Percentiles rank a stretch among this genome's conserved stretches.
phyloP scores from a whole-genome alignment of 2,888 invertebrate species.

The Itoplectis maculator region DNA sequence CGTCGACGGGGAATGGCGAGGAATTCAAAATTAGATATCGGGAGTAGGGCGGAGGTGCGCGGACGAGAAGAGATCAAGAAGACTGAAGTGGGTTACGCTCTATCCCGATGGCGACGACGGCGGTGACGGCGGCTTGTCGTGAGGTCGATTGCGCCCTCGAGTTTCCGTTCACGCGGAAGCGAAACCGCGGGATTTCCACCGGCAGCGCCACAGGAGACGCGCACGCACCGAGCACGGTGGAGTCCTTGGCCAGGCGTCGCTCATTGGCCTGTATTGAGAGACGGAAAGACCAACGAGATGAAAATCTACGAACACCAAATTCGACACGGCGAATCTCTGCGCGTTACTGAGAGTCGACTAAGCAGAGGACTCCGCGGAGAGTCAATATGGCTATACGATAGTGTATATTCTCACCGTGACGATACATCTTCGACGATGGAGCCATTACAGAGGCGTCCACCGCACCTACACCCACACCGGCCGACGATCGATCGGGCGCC shows the following conservation, averaged over 20 bases:
- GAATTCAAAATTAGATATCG: conserved; percentile 65
- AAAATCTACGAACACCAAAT: not conserved
- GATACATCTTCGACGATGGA: no score
- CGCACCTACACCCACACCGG: no score
- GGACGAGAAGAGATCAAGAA: conserved; percentile 52
- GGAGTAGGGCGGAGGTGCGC: conserved; percentile 25
- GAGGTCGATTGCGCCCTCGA: conserved; percentile 50
- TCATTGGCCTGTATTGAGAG: conserved; percentile 5
- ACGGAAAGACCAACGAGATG: not conserved
- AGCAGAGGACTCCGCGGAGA: no score
- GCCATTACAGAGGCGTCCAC: no score
- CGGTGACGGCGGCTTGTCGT: conserved; percentile 28
- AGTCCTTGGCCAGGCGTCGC: conserved; percentile 28
- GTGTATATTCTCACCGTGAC: not conserved
- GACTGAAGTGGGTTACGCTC: conserved; percentile 34
- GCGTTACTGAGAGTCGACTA: not conserved
- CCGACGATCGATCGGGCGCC: no score
- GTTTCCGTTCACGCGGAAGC: conserved; percentile 44
- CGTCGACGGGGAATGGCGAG: conserved; percentile 39
- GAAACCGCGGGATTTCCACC: conserved; percentile 17
- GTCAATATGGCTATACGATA: not conserved
- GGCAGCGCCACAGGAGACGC: conserved; percentile 10
- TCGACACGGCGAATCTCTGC: not conserved
- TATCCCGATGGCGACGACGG: conserved; percentile 26
- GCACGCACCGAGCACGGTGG: not conserved